Conservation (phyloP, 2,113 vertebrate species). For the Pelecanus crispus region DNA sequence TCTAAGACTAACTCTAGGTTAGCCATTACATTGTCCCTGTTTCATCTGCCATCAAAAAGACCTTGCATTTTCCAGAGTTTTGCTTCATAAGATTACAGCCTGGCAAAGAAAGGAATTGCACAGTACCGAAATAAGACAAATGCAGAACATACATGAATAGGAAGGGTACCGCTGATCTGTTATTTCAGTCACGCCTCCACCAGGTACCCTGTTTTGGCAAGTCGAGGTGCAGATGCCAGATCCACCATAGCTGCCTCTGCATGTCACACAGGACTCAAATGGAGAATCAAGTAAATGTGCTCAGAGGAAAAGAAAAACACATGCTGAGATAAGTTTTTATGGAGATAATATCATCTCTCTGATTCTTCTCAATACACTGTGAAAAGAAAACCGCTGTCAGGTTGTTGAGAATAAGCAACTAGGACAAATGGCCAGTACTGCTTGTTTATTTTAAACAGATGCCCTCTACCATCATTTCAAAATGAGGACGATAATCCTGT, state of each 20-base stretch:
- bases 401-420: not conserved
- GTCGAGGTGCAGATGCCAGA: not conserved
- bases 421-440: not conserved
- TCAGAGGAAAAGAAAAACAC: not conserved
- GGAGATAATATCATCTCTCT: not conserved
- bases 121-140: not conserved
- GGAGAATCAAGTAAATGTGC: not conserved
- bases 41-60: not conserved
- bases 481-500: not conserved
- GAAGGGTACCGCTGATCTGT: not conserved
- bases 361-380: not conserved
- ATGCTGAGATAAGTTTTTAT: not conserved
- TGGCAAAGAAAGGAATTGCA: not conserved
- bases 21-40: not conserved
- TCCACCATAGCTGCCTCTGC: not conserved
- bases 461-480: not conserved
- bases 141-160: not conserved
- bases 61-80: not conserved
- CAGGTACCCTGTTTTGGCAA: not conserved
- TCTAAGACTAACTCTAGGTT: not conserved
- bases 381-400: not conserved
- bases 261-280: not conserved
- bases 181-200: not conserved
- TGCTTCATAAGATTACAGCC: not conserved
- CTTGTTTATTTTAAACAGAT: conserved; percentile 3